Evolutionary conservation across 2,797 vertebrate genomes (phyloP).

Genomic region (Todus mexicanus): DNA sequence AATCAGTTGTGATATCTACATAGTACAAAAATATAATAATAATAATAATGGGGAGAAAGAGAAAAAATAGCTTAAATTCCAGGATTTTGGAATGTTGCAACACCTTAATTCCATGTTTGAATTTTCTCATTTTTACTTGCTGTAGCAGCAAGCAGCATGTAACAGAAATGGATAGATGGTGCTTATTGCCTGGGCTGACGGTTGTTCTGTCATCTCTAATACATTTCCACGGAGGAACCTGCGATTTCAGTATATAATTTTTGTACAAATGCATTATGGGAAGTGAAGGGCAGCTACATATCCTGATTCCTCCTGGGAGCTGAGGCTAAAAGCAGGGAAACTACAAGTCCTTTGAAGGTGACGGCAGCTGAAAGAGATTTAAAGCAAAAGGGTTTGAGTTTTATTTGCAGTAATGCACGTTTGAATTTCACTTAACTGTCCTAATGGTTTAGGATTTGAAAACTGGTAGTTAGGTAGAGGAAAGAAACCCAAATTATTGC

Average conservation of each 20-base stretch:
- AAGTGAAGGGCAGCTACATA: not conserved
- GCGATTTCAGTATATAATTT: not conserved
- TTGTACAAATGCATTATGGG: not conserved
- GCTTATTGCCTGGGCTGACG: not conserved
- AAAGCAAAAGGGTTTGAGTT: slow-evolving; percentile 3
- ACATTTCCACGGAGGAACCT: not conserved
- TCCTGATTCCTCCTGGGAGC: not conserved
- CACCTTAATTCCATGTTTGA: not conserved
- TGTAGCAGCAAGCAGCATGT: not conserved
- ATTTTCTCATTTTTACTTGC: not conserved
- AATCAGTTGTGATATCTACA: not conserved
- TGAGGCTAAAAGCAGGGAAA: not conserved
- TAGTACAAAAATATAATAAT: not conserved
- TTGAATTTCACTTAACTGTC: not conserved
- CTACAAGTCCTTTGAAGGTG: not conserved
- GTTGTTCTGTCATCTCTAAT: not conserved
- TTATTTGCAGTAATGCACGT: not conserved
- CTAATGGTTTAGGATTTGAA: not conserved
- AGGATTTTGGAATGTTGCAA: not conserved
- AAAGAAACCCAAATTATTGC: not conserved
- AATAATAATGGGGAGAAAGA: not conserved
- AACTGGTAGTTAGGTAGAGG: not conserved
- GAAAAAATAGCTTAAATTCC: not conserved
- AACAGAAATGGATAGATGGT: not conserved
- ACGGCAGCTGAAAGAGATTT: not conserved